Base-by-base conservation (phyloP, 2,113 vertebrate species). In the Scomber colias region DNA sequence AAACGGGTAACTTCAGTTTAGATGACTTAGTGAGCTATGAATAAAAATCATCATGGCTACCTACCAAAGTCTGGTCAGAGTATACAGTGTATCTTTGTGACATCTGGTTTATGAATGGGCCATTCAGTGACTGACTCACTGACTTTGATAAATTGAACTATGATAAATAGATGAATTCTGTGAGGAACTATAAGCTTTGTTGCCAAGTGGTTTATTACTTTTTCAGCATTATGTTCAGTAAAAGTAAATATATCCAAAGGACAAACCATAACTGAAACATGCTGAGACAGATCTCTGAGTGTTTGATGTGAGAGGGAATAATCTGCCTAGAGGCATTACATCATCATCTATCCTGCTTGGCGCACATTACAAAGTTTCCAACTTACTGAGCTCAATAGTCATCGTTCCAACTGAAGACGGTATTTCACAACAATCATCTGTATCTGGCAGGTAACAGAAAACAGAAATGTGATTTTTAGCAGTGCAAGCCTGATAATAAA, bases 261-360 rank as follows among this genome's bases (percentile, higher is more conserved):
- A 79, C 69, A 67, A 73, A 87, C 14, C 19, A 69, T 69, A 44
- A 14, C 11, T 49, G 49, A 64, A 81, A 62, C 86, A 73, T 76
- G 86, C 83, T 27, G 72, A 79, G 80, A 91, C 87, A 65, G 70
- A 80, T 91, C 77, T 76, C 48, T 62, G 24, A 48, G 17, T 21
- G 85, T 89, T 87, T 90, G 86, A 90, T 89, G 83, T 70, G 21
- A 59, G 62, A 46, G 60, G 50, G 66, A 84, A 71, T 67, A 63
- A 84, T 84, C 70, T 75, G 70, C 81, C 83, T 62, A 31, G 49
- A 88, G 74, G 53, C 64, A 87, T 91, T 44, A 84, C 85, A 76
- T 91, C 90, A 90, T 72, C 62, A 59, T 84, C 71, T 65, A 70
- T 84, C 74, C 44, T 3, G 56, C 76, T 74, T 57, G 1, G 51